These are phyloP conservation scores for Apolygus lucorum DNA, from an alignment of 1,140 invertebrate species.

Conservation along the genomic window DNA sequence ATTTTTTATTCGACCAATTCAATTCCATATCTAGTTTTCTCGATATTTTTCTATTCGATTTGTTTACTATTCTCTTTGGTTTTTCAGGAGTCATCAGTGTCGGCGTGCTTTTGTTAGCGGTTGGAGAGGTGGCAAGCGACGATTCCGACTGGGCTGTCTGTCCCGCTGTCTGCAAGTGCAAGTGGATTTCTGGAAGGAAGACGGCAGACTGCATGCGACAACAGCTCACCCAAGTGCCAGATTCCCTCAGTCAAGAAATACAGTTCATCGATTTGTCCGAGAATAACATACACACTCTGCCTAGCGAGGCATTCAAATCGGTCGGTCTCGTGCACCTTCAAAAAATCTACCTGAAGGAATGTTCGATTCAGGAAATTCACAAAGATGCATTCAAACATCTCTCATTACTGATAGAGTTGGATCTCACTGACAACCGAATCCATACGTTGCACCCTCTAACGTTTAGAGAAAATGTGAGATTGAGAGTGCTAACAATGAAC, in stretches of 20 bases:
- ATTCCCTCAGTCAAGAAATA: constrained; percentile 58
- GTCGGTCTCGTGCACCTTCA: constrained; percentile 68
- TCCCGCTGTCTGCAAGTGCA: constrained; percentile 57
- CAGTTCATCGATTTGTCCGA: constrained; percentile 65
- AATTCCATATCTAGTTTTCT: background rate
- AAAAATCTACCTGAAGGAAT: constrained; percentile 63
- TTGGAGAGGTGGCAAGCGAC: constrained; percentile 30
- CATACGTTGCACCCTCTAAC: constrained; percentile 32
- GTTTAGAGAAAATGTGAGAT: constrained; percentile 28
- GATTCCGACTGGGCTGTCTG: constrained; percentile 49
- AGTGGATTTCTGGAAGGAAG: constrained; percentile 70
- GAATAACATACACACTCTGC: constrained; percentile 57
- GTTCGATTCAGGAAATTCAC: constrained; percentile 59
- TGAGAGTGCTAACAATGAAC: constrained; percentile 54
- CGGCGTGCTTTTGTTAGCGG: background rate
- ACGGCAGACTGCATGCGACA: constrained; percentile 66
- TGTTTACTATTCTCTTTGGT: background rate
- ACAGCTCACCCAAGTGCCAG: constrained; percentile 55
- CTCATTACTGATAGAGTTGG: constrained; percentile 74
- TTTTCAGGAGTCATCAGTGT: constrained; percentile 15
- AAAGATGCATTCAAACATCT: constrained; percentile 64
- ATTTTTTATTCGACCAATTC: background rate
- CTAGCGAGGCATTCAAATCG: constrained; percentile 55
- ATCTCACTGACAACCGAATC: constrained; percentile 62
- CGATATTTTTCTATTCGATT: background rate